These are phyloP conservation scores for Prionailurus viverrinus DNA, from an alignment of 2,113 vertebrate species.

Conservation along the genomic window DNA sequence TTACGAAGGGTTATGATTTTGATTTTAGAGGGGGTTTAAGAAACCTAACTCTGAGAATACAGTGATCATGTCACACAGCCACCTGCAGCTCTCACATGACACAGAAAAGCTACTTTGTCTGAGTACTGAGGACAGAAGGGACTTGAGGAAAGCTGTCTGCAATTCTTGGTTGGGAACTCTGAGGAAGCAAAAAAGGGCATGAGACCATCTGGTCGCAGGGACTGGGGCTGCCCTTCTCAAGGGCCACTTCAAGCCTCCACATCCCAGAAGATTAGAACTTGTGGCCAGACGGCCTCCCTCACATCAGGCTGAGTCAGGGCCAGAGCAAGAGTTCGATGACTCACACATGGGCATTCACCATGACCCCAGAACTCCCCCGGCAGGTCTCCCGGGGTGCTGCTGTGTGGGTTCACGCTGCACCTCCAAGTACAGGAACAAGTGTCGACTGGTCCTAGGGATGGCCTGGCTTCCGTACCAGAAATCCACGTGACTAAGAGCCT, in stretches of 20 bases:
- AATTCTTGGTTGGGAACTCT: not conserved
- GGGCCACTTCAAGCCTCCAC: not conserved
- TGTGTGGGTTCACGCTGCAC: not conserved
- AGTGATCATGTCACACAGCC: fast-evolving
- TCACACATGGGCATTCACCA: fast-evolving
- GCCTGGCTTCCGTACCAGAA: not conserved
- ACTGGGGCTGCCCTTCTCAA: not conserved
- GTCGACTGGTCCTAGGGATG: fast-evolving
- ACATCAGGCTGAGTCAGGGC: not conserved
- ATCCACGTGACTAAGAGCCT: not conserved
- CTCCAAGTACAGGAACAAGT: not conserved
- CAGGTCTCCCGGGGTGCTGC: not conserved
- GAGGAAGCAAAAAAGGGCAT: not conserved
- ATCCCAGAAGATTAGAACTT: not conserved
- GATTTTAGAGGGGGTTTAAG: not conserved
- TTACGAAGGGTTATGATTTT: too few species aligned
- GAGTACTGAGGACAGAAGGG: not conserved
- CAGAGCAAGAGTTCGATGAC: not conserved
- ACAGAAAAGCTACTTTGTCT: not conserved
- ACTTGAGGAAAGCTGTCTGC: not conserved
- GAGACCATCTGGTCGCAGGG: too few species aligned
- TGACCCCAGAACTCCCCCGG: not conserved
- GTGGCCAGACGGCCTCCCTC: not conserved
- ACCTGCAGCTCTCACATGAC: not conserved
- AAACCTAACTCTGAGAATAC: not conserved